phyloP scores from a whole-genome alignment of 2,888 invertebrate genomes.

The Hemithea aestivaria region DNA sequence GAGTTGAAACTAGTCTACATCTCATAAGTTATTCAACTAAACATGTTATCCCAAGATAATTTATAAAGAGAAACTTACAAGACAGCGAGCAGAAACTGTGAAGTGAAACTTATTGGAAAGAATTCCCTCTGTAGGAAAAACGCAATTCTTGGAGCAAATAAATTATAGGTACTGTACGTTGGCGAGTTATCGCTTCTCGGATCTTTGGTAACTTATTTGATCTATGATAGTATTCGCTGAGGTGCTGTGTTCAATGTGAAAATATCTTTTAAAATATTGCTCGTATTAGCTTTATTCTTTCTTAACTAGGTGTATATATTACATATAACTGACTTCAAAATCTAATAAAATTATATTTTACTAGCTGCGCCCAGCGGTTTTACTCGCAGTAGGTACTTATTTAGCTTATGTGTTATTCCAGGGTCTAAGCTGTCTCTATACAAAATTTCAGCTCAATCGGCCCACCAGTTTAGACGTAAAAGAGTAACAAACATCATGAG shows the following conservation, averaged over 20 bases:
- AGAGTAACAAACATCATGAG: too few species aligned
- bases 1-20: too few species aligned
- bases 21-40: slow-evolving; percentile 1
- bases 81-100: slow-evolving; percentile 17
- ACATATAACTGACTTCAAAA: too few species aligned
- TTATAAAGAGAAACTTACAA: slow-evolving; percentile 22
- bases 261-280: background rate
- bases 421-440: too few species aligned
- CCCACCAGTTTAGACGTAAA: too few species aligned
- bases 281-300: background rate
- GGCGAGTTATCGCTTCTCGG: slow-evolving; percentile 7
- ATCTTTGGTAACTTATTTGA: slow-evolving; percentile 14
- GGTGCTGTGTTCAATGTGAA: slow-evolving; percentile 4
- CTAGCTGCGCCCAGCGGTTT: too few species aligned
- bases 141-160: slow-evolving; percentile 25
- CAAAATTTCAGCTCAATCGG: too few species aligned
- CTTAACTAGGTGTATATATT: too few species aligned
- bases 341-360: too few species aligned
- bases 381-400: too few species aligned
- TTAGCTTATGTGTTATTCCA: too few species aligned
- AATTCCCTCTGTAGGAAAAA: slow-evolving; percentile 24
- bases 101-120: slow-evolving; percentile 27
- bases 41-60: slow-evolving; percentile 17
- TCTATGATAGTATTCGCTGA: slow-evolving; percentile 6
- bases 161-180: slow-evolving; percentile 24